These are phyloP conservation scores for Antennarius maculatus DNA, from an alignment of 2,797 vertebrate species.

Conservation along the genomic window DNA sequence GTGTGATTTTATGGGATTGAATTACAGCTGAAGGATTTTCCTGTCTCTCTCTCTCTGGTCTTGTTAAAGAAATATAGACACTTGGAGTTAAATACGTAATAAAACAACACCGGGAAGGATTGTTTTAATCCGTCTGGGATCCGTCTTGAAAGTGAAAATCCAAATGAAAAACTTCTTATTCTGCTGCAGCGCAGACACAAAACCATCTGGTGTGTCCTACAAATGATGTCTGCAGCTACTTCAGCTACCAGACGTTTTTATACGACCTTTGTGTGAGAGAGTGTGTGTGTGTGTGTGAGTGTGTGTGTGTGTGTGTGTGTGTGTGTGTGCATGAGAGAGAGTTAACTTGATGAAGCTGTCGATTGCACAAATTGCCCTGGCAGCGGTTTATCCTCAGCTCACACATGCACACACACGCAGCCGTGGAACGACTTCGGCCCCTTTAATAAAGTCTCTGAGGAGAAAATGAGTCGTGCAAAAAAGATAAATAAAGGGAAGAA, in stretches of 20 bases:
- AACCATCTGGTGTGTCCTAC: constrained; percentile 50
- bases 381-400: not conserved
- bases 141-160: constrained; percentile 13
- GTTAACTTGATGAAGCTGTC: constrained; percentile 25
- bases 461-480: constrained; percentile 1
- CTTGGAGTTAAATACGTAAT: constrained; percentile 31
- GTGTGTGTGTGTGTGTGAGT: constrained; percentile 5
- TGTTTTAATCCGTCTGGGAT: not conserved
- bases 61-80: constrained; percentile 29
- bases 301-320: constrained; percentile 30
- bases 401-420: constrained; percentile 6
- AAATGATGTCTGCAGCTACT: constrained; percentile 61
- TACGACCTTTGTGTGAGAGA: constrained; percentile 36
- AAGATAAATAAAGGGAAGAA: not conserved
- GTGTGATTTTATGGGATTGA: constrained; percentile 29
- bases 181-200: constrained; percentile 35
- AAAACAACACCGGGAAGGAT: constrained; percentile 18
- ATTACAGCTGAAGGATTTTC: constrained; percentile 24
- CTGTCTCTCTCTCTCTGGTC: not conserved
- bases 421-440: constrained; percentile 25
- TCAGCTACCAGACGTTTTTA: constrained; percentile 57
- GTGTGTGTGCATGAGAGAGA: not conserved
- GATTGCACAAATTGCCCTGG: constrained; percentile 2
- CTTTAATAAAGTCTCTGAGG: constrained; percentile 9
- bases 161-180: constrained; percentile 30